Evolutionary conservation across 2,888 invertebrate genomes (phyloP).

Genomic region (Phaedon cochleariae): DNA sequence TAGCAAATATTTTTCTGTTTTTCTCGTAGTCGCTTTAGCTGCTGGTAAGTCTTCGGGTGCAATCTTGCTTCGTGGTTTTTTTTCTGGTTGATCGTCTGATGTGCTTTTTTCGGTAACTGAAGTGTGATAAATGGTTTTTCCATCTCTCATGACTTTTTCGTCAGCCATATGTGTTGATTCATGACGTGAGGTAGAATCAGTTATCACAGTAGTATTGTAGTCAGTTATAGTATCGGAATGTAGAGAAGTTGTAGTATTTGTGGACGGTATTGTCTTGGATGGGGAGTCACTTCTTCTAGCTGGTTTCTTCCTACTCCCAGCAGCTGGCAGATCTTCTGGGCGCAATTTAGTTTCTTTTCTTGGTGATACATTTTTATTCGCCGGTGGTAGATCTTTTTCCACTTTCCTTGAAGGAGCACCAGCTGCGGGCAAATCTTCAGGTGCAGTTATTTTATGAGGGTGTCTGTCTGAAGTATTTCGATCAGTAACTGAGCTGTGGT

Average conservation of each 20-base stretch:
- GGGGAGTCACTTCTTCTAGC: constrained; percentile 18
- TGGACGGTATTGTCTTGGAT: background rate
- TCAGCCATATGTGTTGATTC: constrained; percentile 24
- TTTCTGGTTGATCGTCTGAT: background rate
- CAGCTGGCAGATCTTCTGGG: constrained; percentile 34
- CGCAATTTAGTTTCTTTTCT: constrained; percentile 3
- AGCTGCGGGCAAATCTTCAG: constrained; percentile 26
- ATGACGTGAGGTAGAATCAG: constrained; percentile 26
- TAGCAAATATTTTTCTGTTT: constrained; percentile 17
- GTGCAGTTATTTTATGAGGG: constrained; percentile 14
- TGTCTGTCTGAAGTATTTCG: background rate
- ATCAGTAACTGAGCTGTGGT: background rate
- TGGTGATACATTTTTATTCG: constrained; percentile 9
- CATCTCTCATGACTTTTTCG: constrained; percentile 18
- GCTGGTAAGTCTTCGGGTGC: constrained; percentile 28
- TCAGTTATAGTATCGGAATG: constrained; percentile 32
- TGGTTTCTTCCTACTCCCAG: constrained; percentile 33
- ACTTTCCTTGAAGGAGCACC: constrained; percentile 22
- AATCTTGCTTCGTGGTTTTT: background rate
- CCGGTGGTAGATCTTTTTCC: background rate
- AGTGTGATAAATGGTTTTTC: background rate
- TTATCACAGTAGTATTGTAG: constrained; percentile 30
- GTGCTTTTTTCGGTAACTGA: too few species aligned
- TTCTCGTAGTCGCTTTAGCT: constrained; percentile 18
- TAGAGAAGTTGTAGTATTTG: background rate